Percentiles rank a stretch among this genome's conserved stretches.
These are phyloP conservation scores for Aphaenogaster rudis DNA, from an alignment of 1,140 invertebrate genomes.

Conservation along the genomic window DNA sequence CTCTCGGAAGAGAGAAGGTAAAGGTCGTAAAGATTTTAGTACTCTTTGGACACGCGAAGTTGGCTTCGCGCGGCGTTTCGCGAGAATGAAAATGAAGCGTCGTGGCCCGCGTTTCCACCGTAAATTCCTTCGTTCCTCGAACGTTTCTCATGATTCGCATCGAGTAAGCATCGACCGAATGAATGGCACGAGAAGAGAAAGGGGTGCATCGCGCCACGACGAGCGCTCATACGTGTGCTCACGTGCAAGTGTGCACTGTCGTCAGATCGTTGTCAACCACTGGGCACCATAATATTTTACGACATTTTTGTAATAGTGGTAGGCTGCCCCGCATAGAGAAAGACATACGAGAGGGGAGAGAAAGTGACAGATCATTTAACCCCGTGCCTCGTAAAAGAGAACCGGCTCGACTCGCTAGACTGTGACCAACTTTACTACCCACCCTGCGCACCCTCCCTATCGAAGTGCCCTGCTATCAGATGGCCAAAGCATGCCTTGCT, in stretches of 20 bases:
- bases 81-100: conserved; percentile 65
- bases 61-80: conserved; percentile 29
- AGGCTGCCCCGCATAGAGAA: conserved; percentile 43
- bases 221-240: neutral
- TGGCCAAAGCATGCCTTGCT: conserved; percentile 16
- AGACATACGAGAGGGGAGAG: conserved; percentile 65
- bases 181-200: neutral
- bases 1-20: conserved; percentile 53
- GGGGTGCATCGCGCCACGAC: neutral
- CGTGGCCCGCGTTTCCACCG: neutral
- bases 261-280: conserved; percentile 29
- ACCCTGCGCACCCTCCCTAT: conserved; percentile 16
- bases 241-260: conserved; percentile 5
- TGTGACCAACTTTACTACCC: conserved; percentile 77
- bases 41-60: conserved; percentile 66
- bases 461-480: neutral
- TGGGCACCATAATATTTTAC: conserved; percentile 71
- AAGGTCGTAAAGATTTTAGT: conserved; percentile 73
- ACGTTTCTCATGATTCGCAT: conserved; percentile 4
- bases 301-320: conserved; percentile 70
- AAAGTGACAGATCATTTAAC: conserved; percentile 84
- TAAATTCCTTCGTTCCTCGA: conserved; percentile 33
- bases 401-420: conserved; percentile 72
- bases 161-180: conserved; percentile 22
- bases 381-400: conserved; percentile 79